A percentile compares a stretch with the other conserved stretches of the same genome.
These are phyloP conservation scores for Baryphthengus martii DNA, from an alignment of 2,113 vertebrate species.

Conservation along the genomic window DNA sequence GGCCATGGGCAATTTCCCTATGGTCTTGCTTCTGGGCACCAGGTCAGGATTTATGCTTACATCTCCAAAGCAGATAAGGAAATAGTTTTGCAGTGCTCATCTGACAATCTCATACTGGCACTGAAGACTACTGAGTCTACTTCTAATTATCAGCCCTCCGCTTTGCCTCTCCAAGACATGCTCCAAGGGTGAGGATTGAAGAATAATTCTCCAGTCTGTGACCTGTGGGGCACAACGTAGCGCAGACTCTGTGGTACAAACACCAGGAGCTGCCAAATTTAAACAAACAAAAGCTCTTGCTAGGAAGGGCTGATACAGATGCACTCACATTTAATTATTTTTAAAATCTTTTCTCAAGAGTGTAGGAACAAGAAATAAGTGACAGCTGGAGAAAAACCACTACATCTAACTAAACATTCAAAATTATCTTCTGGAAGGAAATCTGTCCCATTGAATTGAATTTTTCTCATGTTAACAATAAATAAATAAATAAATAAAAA, in stretches of 20 bases:
- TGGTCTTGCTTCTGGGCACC: background rate
- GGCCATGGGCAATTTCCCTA: background rate
- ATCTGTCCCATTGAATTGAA: constrained; percentile 38
- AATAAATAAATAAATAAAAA: background rate
- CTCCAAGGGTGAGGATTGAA: background rate
- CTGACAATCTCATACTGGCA: background rate
- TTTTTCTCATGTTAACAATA: background rate
- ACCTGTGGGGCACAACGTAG: background rate
- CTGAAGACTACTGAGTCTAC: background rate
- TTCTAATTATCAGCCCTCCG: background rate
- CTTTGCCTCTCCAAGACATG: background rate
- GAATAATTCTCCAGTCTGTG: background rate
- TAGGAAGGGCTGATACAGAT: constrained; percentile 7
- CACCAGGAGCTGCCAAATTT: background rate
- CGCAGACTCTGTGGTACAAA: background rate
- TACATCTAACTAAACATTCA: constrained; percentile 7
- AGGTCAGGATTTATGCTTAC: background rate
- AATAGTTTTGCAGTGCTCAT: background rate
- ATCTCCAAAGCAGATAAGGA: background rate
- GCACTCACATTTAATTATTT: constrained; percentile 55
- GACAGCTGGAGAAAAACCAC: constrained; percentile 54
- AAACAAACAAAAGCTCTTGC: constrained; percentile 33
- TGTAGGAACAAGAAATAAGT: constrained; percentile 29
- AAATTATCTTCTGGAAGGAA: constrained; percentile 53
- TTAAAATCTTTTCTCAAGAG: constrained; percentile 49